These are phyloP conservation scores for Hippocampus abdominalis DNA, from an alignment of 2,113 vertebrate species.

Conservation along the genomic window DNA sequence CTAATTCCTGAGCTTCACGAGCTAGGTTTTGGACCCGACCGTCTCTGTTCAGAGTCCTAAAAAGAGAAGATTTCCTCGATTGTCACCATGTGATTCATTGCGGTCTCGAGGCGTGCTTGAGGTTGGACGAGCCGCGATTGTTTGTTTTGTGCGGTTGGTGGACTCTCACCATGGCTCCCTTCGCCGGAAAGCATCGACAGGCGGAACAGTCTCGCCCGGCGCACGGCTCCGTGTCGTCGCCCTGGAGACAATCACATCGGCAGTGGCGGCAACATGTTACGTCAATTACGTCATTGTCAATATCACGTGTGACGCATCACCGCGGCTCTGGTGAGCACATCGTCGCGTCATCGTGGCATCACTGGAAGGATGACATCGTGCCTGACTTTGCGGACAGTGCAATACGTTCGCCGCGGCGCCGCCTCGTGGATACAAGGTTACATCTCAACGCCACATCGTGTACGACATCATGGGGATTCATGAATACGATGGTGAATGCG, in stretches of 20 bases:
- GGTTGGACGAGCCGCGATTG: conserved; percentile 6
- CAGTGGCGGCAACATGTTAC: background rate
- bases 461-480: no score
- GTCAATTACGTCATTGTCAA: background rate
- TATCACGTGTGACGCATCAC: background rate
- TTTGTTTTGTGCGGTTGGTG: background rate
- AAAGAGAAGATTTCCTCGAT: background rate
- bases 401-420: no score
- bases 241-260: conserved; percentile 46
- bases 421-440: no score
- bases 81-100: background rate
- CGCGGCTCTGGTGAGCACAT: no score
- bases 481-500: no score
- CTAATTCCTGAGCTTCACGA: background rate
- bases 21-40: background rate
- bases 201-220: conserved; percentile 75
- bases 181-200: conserved; percentile 79
- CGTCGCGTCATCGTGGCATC: no score
- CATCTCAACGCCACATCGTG: no score
- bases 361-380: no score
- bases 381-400: no score
- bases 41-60: background rate
- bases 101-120: background rate
- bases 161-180: conserved; percentile 79
- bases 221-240: conserved; percentile 57